phyloP scores from a whole-genome alignment of 2,113 vertebrate species.

The Uria lomvia region DNA sequence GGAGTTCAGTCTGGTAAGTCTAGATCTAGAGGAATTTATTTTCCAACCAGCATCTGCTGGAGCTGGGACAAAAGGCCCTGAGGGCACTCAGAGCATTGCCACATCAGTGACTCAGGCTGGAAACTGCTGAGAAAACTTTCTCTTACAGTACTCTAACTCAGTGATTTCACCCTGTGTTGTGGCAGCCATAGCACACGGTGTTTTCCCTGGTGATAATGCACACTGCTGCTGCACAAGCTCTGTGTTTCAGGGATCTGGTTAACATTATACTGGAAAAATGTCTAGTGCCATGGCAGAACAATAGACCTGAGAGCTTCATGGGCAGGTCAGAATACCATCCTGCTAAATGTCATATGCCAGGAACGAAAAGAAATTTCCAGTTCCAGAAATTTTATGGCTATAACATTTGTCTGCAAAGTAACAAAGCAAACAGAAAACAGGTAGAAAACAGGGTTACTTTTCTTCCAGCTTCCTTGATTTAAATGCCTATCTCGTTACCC shows the following conservation, averaged over 20 bases:
- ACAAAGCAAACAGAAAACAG: not conserved
- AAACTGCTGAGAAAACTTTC: not conserved
- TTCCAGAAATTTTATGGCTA: not conserved
- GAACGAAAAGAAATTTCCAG: not conserved
- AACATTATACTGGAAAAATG: not conserved
- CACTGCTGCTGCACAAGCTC: not conserved
- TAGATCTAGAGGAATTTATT: not conserved
- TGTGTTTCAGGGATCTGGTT: not conserved
- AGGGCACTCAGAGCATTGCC: not conserved
- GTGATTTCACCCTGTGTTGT: not conserved
- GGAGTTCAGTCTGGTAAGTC: not conserved
- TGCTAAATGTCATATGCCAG: not conserved
- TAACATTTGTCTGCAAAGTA: not conserved
- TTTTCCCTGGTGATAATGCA: not conserved
- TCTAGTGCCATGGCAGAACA: not conserved
- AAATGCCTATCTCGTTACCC: not conserved
- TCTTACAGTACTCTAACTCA: not conserved
- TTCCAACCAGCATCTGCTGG: not conserved
- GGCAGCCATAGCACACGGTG: not conserved
- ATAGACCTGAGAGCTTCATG: not conserved
- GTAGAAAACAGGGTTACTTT: not conserved
- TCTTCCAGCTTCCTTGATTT: not conserved
- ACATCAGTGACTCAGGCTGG: not conserved
- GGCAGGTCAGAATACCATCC: rapidly evolving
- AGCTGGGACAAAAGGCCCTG: not conserved